Evolutionary conservation across 2,113 vertebrate species (phyloP), one percentile per base, ranked within the genome.

Genomic region (Neoarius graeffei): DNA sequence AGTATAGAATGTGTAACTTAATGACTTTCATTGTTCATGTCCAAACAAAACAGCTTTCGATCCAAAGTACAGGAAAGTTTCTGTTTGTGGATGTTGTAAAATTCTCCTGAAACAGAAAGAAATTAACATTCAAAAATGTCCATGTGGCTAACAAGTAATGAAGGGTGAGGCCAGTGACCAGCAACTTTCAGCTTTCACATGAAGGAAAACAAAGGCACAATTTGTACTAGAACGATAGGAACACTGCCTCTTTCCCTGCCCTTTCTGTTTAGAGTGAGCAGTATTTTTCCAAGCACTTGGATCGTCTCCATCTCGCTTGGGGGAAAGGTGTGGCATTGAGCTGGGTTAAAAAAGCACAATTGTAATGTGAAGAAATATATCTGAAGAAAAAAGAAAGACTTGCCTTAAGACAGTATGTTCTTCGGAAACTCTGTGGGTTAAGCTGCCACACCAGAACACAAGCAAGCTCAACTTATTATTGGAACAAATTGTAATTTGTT

Each of bases 271-370:
- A 48, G 57, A 0, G 25, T 42, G 60, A 86, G 62, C 50, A 3
- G 17, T 86, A 23, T 86, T 87, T 87, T 87, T 83, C 56, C 66
- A 74, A 83, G 56, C 7, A 19, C 59, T 87, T 81, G 79, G 79
- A 87, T 11, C 42, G 25, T 25, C 52, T 87, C 64, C 67, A 62
- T 83, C 77, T 73, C 56, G 1, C 87, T 48, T 10, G 74, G 60
- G n/a, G 30, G 23, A 30, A 23, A 84, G 81, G 87, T 57, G 71
- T 84, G 67, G 80, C 66, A 42, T 42, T 50, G 17, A 27, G 69
- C 50, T 64, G 57, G 73, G 71, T 84, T 84, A 56, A 67, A 64
- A 88, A 83, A 30, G 35, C 57, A 79, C 35, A n/a, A 50, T 60
- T 4, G 67, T 62, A 50, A 42, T 6, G 20, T 67, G 50, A 79